phyloP scores from a whole-genome alignment of 2,113 vertebrate genomes.

The Rattus rattus region DNA sequence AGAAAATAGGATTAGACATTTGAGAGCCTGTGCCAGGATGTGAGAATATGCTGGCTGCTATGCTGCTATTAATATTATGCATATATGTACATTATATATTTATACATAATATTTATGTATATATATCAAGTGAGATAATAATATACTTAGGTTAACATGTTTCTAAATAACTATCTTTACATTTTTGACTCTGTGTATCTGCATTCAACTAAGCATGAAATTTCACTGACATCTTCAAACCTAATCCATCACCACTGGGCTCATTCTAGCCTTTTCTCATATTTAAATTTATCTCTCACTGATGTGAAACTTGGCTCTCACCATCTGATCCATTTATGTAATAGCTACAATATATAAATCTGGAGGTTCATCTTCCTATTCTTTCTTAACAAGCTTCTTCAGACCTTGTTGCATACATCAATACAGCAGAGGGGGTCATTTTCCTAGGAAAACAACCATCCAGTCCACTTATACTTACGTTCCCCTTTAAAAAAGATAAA shows the following conservation, averaged over 20 bases:
- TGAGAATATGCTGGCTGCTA: not conserved
- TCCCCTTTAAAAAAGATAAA: not conserved
- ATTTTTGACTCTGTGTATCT: not conserved
- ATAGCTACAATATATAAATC: not conserved
- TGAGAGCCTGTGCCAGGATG: not conserved
- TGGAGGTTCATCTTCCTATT: not conserved
- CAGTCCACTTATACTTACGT: not conserved
- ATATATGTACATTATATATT: no score
- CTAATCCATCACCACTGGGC: not conserved
- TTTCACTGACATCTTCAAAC: not conserved
- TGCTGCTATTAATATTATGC: no score
- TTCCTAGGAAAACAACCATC: not conserved
- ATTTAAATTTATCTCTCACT: not conserved
- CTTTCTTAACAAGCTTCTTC: constrained; percentile 6
- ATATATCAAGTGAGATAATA: no score
- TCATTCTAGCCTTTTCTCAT: not conserved
- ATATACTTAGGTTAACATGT: not conserved
- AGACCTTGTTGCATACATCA: not conserved
- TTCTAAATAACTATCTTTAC: not conserved
- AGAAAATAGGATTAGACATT: not conserved
- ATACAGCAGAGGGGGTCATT: not conserved
- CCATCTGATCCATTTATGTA: not conserved
- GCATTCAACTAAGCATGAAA: not conserved
- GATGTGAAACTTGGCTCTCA: not conserved
- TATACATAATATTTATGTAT: not conserved